Percentiles rank a stretch among this genome's conserved stretches.
These are phyloP conservation scores for Periparus ater DNA, from an alignment of 2,797 vertebrate species.

Conservation along the genomic window DNA sequence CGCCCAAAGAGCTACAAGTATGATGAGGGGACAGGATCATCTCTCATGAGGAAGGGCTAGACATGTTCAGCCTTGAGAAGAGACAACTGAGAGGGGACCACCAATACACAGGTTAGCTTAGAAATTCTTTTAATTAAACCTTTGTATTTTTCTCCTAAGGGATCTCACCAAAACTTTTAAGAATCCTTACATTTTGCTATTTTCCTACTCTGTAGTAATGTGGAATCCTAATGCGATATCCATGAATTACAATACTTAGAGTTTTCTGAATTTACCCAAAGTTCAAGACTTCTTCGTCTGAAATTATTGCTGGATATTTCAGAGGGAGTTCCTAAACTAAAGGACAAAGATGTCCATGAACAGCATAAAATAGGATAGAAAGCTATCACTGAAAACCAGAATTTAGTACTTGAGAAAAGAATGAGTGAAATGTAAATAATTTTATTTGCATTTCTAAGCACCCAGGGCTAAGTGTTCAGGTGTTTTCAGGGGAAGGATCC, in stretches of 20 bases:
- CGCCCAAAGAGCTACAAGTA: not conserved
- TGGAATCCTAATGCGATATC: not conserved
- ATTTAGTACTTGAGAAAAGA: not conserved
- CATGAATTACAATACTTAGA: not conserved
- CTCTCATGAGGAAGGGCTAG: not conserved
- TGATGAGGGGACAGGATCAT: not conserved
- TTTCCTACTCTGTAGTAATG: not conserved
- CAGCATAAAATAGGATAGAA: not conserved
- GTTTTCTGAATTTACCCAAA: not conserved
- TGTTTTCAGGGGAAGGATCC: not conserved
- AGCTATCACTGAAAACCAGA: not conserved
- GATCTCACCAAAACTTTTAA: not conserved
- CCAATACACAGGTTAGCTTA: not conserved
- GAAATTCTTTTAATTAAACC: not conserved
- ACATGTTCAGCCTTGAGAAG: not conserved
- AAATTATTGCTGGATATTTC: not conserved
- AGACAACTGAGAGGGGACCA: not conserved
- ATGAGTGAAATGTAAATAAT: not conserved
- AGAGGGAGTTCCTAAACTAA: not conserved
- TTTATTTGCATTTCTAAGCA: not conserved
- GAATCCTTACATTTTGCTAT: not conserved
- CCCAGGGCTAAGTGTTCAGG: not conserved
- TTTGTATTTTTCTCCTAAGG: not conserved
- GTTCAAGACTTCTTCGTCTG: not conserved
- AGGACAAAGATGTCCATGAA: not conserved